These are phyloP conservation scores for Phenganax marumi DNA, from an alignment of 92 coral and sea anemone genomes.

Conservation along the genomic window DNA sequence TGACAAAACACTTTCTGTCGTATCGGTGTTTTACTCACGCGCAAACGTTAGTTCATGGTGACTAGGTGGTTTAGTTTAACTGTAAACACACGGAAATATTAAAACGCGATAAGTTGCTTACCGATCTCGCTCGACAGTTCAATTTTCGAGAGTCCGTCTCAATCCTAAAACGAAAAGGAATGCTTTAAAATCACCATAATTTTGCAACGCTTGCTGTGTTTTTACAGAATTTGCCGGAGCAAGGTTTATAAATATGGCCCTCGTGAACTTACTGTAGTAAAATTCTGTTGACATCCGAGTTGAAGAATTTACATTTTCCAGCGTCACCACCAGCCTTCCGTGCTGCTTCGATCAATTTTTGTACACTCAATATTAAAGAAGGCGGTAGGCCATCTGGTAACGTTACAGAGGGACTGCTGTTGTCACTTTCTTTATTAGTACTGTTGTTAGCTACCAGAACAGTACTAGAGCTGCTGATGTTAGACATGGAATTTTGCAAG, in stretches of 20 bases:
- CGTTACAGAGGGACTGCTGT: constrained; percentile 30
- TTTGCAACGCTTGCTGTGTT: too few species aligned
- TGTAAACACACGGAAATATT: too few species aligned
- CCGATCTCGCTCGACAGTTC: constrained; percentile 85
- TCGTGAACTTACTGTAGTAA: constrained; percentile 72
- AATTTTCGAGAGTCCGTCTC: constrained; percentile 85
- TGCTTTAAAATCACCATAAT: too few species aligned
- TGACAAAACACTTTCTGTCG: too few species aligned
- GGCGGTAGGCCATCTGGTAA: constrained; percentile 80
- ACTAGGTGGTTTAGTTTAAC: too few species aligned
- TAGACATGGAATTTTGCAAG: neutral
- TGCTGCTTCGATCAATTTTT: constrained; percentile 82
- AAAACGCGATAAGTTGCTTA: constrained; percentile 38
- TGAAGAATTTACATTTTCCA: constrained; percentile 97
- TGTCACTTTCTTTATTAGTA: constrained; percentile 11
- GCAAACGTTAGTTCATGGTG: too few species aligned
- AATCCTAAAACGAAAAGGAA: constrained; percentile 56
- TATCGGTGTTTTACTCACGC: too few species aligned
- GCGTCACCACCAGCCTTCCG: constrained; percentile 65
- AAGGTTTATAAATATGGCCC: neutral
- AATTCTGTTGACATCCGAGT: constrained; percentile 88
- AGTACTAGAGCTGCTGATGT: neutral
- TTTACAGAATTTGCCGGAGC: too few species aligned
- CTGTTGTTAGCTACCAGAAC: neutral
- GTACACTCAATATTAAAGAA: constrained; percentile 67